Evolutionary conservation across 2,113 vertebrate species (phyloP), one percentile per base, ranked within the genome.

Genomic region (Ornithorhynchus anatinus): DNA sequence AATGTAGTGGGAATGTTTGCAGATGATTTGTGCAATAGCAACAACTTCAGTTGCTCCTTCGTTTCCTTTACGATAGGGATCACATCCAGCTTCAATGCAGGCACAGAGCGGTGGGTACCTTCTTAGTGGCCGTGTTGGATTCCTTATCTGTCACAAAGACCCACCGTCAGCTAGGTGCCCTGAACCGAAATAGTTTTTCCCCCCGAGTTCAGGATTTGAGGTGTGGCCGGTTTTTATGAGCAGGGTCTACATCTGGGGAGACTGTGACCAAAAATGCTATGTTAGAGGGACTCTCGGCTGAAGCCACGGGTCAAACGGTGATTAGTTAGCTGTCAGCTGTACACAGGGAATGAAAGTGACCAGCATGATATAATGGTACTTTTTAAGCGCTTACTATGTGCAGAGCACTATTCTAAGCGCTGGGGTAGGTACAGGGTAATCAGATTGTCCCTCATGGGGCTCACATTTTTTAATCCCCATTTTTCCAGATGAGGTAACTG

Each of bases 131-230:
- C 85, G 80, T 87, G 85, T 83, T 77, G 85, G 85, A 87, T 85
- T 82, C 85, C 82, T 79, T 87, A 72, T 87, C 85, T 85, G 85
- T 87, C 80, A 79, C 85, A 87, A 7, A 87, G 85, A 74, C 71
- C 85, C 82, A 81, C 85, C 85, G 82, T 82, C 80, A 85, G 85
- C 85, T 87, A 87, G 85, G 82, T 87, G 85, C 85, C 85, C 85
- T 87, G 85, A 87, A 87, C 80, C 80, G 82, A 87, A 85, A 87
- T 85, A 87, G 85, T 82, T 87, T 85, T 87, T n/a, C 85, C 85
- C 80, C 82, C 82, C 82, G 85, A 79, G 82, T 79, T 87, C 85
- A 87, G 85, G 85, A 87, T 85, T 75, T 85, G 85, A 87, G 85
- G 85, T 87, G 85, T 83, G 85, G 85, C 85, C 85, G 80, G 84